Conservation (phyloP, 2,113 vertebrate genomes). For the Malurus melanocephalus region DNA sequence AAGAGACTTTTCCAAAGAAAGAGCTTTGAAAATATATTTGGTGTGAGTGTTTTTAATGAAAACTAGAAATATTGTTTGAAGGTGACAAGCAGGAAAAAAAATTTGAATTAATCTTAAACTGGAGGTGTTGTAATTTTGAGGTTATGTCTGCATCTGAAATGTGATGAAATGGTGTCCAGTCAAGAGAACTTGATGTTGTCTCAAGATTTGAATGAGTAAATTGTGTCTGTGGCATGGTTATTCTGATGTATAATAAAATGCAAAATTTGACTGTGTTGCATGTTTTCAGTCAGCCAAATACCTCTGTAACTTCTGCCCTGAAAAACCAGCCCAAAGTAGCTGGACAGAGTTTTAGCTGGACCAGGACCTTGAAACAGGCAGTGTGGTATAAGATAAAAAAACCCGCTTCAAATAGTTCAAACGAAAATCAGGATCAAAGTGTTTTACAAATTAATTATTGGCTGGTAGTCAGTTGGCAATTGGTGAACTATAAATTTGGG, state of each 20-base stretch:
- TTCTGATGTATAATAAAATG: not conserved
- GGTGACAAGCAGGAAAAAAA: not conserved
- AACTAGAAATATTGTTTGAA: not conserved
- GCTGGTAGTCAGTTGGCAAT: not conserved
- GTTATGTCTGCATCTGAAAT: not conserved
- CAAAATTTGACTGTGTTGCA: not conserved
- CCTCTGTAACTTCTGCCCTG: not conserved
- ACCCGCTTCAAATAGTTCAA: not conserved
- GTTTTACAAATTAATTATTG: not conserved
- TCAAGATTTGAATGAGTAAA: not conserved
- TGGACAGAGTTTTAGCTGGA: not conserved
- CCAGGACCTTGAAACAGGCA: not conserved
- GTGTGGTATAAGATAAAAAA: not conserved
- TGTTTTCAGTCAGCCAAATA: not conserved
- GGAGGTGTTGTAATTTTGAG: not conserved
- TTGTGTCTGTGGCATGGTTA: not conserved
- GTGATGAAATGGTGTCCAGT: not conserved
- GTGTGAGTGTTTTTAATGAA: not conserved
- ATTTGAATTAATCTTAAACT: not conserved
- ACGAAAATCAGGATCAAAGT: not conserved
- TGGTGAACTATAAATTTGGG: not conserved
- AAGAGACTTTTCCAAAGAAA: not conserved
- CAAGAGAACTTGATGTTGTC: not conserved
- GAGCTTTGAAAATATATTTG: not conserved
- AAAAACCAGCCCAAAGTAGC: not conserved